Percentiles rank a stretch among this genome's conserved stretches.
Conservation (phyloP, 2,888 invertebrate genomes). For the Tiliacea citrago region DNA sequence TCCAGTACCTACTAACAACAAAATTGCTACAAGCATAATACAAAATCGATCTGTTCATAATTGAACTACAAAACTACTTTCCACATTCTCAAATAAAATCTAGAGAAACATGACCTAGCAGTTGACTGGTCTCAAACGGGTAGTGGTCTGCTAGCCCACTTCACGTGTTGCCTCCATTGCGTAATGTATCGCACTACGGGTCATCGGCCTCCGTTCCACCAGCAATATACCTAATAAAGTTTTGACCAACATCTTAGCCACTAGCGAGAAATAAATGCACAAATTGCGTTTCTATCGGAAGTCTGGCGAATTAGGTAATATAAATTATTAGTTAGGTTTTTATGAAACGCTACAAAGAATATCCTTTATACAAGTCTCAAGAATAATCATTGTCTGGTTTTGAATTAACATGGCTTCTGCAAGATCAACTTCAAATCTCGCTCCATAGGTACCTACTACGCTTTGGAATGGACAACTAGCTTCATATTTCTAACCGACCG, state of each 20-base stretch:
- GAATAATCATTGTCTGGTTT: constrained; percentile 1
- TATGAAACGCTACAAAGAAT: constrained; percentile 8
- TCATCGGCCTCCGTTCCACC: constrained; percentile 47
- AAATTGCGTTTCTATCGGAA: constrained; percentile 5
- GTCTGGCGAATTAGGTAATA: not conserved
- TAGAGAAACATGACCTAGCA: constrained; percentile 42
- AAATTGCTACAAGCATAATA: not conserved
- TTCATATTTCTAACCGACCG: no score
- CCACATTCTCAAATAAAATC: constrained; percentile 33
- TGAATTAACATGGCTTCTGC: not conserved
- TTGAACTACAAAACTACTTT: constrained; percentile 31
- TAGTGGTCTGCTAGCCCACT: constrained; percentile 40
- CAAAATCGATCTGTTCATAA: not conserved
- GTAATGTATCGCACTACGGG: constrained; percentile 36
- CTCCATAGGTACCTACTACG: no score
- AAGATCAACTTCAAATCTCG: not conserved
- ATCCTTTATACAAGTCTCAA: constrained; percentile 6
- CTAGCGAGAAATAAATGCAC: constrained; percentile 24
- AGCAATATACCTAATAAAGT: constrained; percentile 39
- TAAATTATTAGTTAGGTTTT: constrained; percentile 2
- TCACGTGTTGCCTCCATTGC: constrained; percentile 36
- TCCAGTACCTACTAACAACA: no score
- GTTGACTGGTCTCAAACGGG: constrained; percentile 42
- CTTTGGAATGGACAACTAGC: no score
- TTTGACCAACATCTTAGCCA: not conserved